Conservation (phyloP, 2,113 vertebrate species). For the Opisthocomus hoazin region DNA sequence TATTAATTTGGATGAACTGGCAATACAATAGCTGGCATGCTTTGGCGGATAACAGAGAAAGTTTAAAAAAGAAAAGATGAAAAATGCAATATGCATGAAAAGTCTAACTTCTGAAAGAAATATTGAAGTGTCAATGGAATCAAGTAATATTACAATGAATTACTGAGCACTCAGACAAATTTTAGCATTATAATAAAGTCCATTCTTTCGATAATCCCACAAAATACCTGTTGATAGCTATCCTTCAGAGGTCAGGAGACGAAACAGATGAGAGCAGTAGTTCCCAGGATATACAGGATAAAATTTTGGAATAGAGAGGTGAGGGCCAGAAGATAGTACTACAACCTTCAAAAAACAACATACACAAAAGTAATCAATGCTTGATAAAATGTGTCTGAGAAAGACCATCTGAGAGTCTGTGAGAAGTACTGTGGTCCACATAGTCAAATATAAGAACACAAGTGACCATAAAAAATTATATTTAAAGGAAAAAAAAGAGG, state of each 20-base stretch:
- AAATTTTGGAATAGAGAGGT: neutral
- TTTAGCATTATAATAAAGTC: neutral
- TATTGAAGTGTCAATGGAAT: neutral
- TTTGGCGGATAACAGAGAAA: neutral
- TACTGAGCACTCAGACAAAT: neutral
- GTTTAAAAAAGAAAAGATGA: neutral
- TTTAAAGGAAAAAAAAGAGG: neutral
- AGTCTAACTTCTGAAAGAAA: neutral
- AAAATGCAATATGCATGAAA: neutral
- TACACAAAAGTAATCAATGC: neutral
- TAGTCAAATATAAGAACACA: neutral
- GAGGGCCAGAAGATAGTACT: neutral
- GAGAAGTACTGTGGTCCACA: neutral
- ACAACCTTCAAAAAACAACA: neutral
- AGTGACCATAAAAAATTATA: neutral
- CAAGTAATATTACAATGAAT: neutral
- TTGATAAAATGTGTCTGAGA: neutral
- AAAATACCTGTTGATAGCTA: neutral
- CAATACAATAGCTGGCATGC: neutral
- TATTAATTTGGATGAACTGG: neutral
- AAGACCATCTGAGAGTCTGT: neutral
- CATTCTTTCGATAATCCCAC: neutral
- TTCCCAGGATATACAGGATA: neutral
- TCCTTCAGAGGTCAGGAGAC: neutral
- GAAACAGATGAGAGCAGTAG: neutral